Conservation (phyloP, 2,797 vertebrate genomes). For the Astyanax mexicanus region DNA sequence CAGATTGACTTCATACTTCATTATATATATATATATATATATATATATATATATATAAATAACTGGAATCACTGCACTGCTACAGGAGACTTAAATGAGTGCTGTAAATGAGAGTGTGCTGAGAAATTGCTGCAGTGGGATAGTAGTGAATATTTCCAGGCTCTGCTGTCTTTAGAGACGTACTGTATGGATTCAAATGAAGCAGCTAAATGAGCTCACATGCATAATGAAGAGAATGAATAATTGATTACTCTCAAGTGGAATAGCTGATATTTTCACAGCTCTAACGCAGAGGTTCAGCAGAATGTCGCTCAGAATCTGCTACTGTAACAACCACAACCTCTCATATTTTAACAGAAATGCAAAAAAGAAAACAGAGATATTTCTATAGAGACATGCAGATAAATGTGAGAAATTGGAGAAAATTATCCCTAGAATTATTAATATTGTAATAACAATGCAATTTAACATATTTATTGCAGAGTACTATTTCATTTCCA, state of each 20-base stretch:
- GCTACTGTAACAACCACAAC: conserved; percentile 10
- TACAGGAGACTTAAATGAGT: background rate
- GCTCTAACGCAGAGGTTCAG: conserved; percentile 32
- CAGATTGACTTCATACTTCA: background rate
- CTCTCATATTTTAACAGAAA: conserved; percentile 2
- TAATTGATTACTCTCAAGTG: conserved; percentile 57
- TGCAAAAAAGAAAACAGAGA: too few species aligned
- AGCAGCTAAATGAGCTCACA: conserved; percentile 56
- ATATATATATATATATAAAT: too few species aligned
- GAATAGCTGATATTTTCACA: conserved; percentile 29
- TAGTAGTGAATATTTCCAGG: background rate
- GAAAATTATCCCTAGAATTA: too few species aligned
- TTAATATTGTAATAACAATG: too few species aligned
- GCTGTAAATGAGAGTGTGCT: background rate
- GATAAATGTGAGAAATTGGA: too few species aligned
- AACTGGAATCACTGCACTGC: too few species aligned
- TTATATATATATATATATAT: too few species aligned
- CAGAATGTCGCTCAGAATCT: conserved; percentile 30
- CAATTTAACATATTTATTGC: too few species aligned
- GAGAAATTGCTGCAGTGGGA: background rate
- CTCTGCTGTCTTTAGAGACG: conserved; percentile 12
- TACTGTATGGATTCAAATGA: conserved; percentile 57
- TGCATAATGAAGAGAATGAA: conserved; percentile 64
- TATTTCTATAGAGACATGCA: too few species aligned
- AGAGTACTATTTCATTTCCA: too few species aligned